Percentiles rank a stretch among this genome's conserved stretches.
phyloP scores from a whole-genome alignment of 1,140 invertebrate species.

The Oryctes rhinoceros region DNA sequence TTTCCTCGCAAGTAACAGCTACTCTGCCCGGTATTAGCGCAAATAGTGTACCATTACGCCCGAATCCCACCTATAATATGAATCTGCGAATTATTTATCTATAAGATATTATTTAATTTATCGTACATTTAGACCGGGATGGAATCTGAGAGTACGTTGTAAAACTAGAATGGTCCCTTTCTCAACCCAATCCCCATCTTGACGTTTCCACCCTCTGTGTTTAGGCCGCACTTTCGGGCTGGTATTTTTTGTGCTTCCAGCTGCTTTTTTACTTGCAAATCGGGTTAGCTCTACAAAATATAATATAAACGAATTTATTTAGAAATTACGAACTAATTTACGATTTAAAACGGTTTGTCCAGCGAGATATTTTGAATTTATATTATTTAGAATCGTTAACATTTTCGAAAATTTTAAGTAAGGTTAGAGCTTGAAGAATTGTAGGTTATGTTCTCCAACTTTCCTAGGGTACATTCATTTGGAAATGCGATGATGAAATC shows the following conservation, averaged over 20 bases:
- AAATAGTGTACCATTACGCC: constrained; percentile 77
- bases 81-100: not conserved
- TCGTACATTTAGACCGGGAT: constrained; percentile 80
- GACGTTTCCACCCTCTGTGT: constrained; percentile 74
- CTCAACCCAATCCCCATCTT: constrained; percentile 72
- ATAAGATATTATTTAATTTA: not conserved
- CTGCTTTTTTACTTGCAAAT: constrained; percentile 74
- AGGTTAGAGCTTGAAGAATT: not conserved
- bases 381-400: constrained; percentile 5
- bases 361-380: not conserved
- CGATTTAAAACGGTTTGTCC: not conserved
- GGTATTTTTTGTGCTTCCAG: constrained; percentile 71
- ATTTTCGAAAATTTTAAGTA: not conserved
- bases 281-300: constrained; percentile 59
- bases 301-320: not conserved
- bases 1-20: constrained; percentile 78
- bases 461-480: not conserved
- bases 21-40: constrained; percentile 78
- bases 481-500: not conserved
- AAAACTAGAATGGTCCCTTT: constrained; percentile 73
- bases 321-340: not conserved
- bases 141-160: constrained; percentile 75
- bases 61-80: constrained; percentile 75
- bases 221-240: constrained; percentile 72
- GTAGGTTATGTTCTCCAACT: not conserved